These are phyloP conservation scores for Apantesis nais DNA, from an alignment of 2,888 invertebrate species.

Conservation along the genomic window DNA sequence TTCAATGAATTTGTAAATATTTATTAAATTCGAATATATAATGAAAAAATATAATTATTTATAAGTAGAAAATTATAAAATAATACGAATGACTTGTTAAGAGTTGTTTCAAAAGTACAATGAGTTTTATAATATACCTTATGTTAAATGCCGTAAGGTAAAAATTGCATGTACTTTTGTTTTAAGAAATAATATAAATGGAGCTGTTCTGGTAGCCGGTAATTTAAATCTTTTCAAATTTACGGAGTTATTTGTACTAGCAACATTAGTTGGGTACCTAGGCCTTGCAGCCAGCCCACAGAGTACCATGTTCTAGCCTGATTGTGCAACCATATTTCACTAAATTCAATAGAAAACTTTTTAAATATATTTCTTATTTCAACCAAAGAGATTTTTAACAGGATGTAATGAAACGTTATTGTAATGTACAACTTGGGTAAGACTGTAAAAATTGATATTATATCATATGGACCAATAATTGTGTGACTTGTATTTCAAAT, in stretches of 20 bases:
- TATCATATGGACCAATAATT: constrained; percentile 27
- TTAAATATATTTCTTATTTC: not conserved
- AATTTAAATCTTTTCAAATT: constrained; percentile 28
- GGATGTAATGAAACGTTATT: constrained; percentile 6
- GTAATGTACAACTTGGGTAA: constrained; percentile 11
- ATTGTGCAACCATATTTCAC: not conserved
- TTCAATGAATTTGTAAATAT: constrained; percentile 6
- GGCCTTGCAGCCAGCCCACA: no score
- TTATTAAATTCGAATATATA: not conserved
- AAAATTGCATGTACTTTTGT: constrained; percentile 36
- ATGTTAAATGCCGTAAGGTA: constrained; percentile 29
- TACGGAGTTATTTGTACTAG: not conserved
- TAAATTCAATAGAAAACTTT: not conserved
- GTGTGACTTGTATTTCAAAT: constrained; percentile 26
- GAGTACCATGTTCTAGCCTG: no score
- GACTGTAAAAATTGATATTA: constrained; percentile 13
- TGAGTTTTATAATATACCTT: constrained; percentile 34
- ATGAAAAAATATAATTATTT: constrained; percentile 20
- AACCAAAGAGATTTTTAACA: constrained; percentile 17
- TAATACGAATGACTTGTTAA: not conserved
- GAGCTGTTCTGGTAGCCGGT: constrained; percentile 33
- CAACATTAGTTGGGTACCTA: not conserved
- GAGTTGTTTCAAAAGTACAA: constrained; percentile 40
- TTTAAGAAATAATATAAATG: constrained; percentile 17
- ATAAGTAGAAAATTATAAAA: constrained; percentile 12